Evolutionary conservation across 2,888 invertebrate genomes (phyloP), one percentile per base, ranked within the genome.

Genomic region (Ochropleura plecta): DNA sequence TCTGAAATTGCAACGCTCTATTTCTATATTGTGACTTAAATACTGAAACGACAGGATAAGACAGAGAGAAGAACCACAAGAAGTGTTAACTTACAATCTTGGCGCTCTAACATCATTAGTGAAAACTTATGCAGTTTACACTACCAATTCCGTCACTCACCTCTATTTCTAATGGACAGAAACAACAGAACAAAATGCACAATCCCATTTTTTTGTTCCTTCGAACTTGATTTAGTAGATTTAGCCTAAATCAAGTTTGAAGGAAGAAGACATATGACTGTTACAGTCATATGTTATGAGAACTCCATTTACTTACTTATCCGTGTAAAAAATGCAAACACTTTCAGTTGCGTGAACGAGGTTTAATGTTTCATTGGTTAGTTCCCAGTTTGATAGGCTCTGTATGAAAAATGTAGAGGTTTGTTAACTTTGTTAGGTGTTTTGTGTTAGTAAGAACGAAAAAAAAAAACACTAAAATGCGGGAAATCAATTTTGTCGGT

Each of bases 301-400:
- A 10, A 64, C 40, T 81, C 66, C 83, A 79, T 71, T 79, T 10
- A 42, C 12, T 57, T 14, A 62, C 16, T 65, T 62, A n/a, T 83
- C 69, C 10, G 16, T 65, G 71, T 53, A 5, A 76, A n/a, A 78
- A 71, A 46, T 14, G 10, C 59, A 75, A 73, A 18, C n/a, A 20
- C 42, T 73, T 67, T 40, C 44, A 60, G 65, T 79, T 74, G 70
- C 75, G 69, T 68, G 71, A 70, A 73, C 6, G 63, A 73, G 73
- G 71, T 73, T 81, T 75, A 71, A 79, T 78, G 73, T 86, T 81
- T 84, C 51, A 80, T 86, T 57, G 72, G 40, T 65, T 53, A 40
- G 53, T 59, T 65, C 16, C 30, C 55, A 44, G 67, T 74, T 57
- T 67, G 46, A 72, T 30, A 20, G 62, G 59, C n/a, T 20, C 40